Conservation (phyloP, 2,888 invertebrate species). For the Sarcophaga variegata region DNA sequence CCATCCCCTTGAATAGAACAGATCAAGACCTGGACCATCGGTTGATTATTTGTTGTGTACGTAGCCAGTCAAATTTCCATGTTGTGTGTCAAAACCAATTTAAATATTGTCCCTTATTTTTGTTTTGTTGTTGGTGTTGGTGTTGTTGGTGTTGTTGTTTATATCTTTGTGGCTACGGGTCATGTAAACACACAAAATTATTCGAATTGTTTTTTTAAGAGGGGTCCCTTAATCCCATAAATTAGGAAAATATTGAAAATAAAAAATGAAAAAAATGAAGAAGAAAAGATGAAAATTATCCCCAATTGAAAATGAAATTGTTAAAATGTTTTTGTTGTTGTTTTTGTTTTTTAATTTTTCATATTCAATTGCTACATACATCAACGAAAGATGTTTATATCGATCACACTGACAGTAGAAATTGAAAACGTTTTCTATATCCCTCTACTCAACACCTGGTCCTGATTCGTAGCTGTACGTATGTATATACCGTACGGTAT, state of each 20-base stretch:
- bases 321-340: not conserved
- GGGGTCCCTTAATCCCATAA: slow-evolving; percentile 51
- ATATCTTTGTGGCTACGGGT: slow-evolving; percentile 34
- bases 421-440: too few relatives aligned
- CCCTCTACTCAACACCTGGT: too few relatives aligned
- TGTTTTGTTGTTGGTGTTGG: slow-evolving; percentile 2
- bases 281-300: slow-evolving; percentile 26
- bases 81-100: slow-evolving; percentile 61
- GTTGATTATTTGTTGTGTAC: not conserved
- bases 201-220: slow-evolving; percentile 23
- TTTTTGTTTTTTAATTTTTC: too few relatives aligned
- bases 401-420: too few relatives aligned
- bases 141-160: not conserved
- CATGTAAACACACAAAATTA: slow-evolving; percentile 16
- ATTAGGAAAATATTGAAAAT: slow-evolving; percentile 20
- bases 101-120: slow-evolving; percentile 44
- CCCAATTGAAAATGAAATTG: slow-evolving; percentile 2
- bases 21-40: slow-evolving; percentile 19
- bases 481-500: too few relatives aligned
- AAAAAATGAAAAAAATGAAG: slow-evolving; percentile 4
- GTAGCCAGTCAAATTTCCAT: slow-evolving; percentile 20
- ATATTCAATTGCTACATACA: too few relatives aligned
- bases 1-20: slow-evolving; percentile 12
- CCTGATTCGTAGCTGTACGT: too few relatives aligned
- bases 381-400: too few relatives aligned